Percentiles rank a stretch among this genome's conserved stretches.
phyloP scores from a whole-genome alignment of 2,888 invertebrate genomes.

The Conus canariensis region DNA sequence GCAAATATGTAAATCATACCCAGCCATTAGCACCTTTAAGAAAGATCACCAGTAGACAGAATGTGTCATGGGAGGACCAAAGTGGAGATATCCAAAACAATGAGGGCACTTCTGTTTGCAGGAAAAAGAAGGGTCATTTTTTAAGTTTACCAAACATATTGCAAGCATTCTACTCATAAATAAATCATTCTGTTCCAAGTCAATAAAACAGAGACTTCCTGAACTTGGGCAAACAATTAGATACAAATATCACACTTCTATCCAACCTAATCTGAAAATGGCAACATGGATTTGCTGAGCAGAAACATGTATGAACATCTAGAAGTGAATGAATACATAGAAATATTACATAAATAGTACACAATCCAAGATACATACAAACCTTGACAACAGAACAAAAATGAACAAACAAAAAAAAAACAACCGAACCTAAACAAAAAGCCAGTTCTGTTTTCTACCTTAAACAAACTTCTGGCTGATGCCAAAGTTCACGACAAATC shows the following conservation, averaged over 20 bases:
- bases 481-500: no score
- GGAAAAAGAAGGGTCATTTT: not conserved
- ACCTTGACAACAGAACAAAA: no score
- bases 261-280: not conserved
- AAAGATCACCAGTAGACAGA: not conserved
- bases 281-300: not conserved
- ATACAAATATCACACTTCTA: not conserved
- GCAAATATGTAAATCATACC: not conserved
- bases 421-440: no score
- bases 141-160: no score
- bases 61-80: not conserved
- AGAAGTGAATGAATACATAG: not conserved
- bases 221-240: not conserved
- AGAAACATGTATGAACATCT: not conserved
- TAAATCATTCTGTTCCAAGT: not conserved
- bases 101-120: not conserved
- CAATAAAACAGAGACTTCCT: not conserved
- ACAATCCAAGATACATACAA: no score
- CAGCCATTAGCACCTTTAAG: slow-evolving; percentile 4
- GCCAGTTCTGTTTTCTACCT: no score
- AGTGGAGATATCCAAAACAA: not conserved
- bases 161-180: no score
- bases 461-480: no score
- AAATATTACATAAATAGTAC: no score
- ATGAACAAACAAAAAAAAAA: no score